Percentiles rank a stretch among this genome's conserved stretches.
Conservation (phyloP, 2,888 invertebrate species). For the Xestia ashworthii region DNA sequence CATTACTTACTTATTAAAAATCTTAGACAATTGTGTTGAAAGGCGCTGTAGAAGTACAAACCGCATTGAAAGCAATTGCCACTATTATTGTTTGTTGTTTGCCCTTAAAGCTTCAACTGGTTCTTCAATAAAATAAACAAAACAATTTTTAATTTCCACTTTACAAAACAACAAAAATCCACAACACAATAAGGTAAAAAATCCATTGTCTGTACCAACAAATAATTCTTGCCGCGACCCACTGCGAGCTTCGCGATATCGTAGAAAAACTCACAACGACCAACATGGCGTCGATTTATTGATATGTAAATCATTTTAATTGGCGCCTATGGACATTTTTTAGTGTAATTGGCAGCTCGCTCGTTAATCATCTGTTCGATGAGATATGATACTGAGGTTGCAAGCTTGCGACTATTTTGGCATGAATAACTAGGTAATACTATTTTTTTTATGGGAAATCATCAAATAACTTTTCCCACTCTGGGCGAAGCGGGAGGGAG, state of each 20-base stretch:
- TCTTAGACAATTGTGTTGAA: background rate
- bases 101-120: background rate
- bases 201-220: slow-evolving; percentile 54
- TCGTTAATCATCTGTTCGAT: slow-evolving; percentile 83
- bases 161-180: slow-evolving; percentile 4
- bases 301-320: slow-evolving; percentile 90
- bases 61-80: background rate
- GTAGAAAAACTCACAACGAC: slow-evolving; percentile 62
- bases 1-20: background rate
- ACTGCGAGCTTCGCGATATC: slow-evolving; percentile 65
- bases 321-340: slow-evolving; percentile 88
- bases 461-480: too few relatives aligned
- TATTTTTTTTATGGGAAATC: too few relatives aligned
- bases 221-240: slow-evolving; percentile 65
- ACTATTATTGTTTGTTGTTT: too few relatives aligned
- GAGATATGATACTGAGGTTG: slow-evolving; percentile 66
- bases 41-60: background rate
- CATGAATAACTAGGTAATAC: background rate
- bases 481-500: too few relatives aligned
- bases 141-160: background rate
- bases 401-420: slow-evolving; percentile 54
- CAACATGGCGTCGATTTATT: slow-evolving; percentile 85
- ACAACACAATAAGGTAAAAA: slow-evolving; percentile 47
- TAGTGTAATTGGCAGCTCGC: slow-evolving; percentile 88
- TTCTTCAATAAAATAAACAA: background rate